A percentile compares a stretch with the other conserved stretches of the same genome.
Evolutionary conservation across 2,113 vertebrate genomes (phyloP).

Genomic region (Pagrus major): DNA sequence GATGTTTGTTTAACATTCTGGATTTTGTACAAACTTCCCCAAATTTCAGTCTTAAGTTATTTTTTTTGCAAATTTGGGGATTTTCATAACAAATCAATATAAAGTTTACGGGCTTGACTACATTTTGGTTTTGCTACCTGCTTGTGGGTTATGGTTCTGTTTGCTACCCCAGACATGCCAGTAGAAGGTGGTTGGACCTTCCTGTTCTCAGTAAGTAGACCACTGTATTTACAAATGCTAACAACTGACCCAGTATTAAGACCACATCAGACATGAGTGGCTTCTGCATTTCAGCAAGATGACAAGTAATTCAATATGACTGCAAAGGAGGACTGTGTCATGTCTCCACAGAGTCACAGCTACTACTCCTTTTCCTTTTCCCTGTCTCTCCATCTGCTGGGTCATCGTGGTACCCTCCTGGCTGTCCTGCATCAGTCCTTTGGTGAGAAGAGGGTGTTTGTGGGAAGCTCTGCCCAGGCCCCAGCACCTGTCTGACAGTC

Average conservation of each 20-base stretch:
- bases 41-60: too few relatives aligned
- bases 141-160: not conserved
- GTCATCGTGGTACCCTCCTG: slow-evolving; percentile 25
- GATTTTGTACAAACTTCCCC: too few relatives aligned
- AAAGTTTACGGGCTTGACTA: too few relatives aligned
- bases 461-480: slow-evolving; percentile 87
- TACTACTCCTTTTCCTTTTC: slow-evolving; percentile 74
- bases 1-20: too few relatives aligned
- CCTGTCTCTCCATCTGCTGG: slow-evolving; percentile 26
- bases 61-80: too few relatives aligned
- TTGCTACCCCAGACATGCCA: not conserved
- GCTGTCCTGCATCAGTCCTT: not conserved
- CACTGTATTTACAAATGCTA: not conserved
- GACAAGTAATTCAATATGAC: not conserved
- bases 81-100: too few relatives aligned
- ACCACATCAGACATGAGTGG: not conserved
- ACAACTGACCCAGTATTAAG: not conserved
- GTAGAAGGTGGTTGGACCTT: not conserved
- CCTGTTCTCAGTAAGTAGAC: not conserved
- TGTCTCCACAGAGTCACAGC: slow-evolving; percentile 36
- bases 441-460: slow-evolving; percentile 29
- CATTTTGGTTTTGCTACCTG: too few relatives aligned
- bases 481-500: slow-evolving; percentile 94
- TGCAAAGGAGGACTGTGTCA: slow-evolving; percentile 18
- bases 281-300: not conserved